These are phyloP conservation scores for Athetis lepigone DNA, from an alignment of 2,888 invertebrate species.

Conservation along the genomic window DNA sequence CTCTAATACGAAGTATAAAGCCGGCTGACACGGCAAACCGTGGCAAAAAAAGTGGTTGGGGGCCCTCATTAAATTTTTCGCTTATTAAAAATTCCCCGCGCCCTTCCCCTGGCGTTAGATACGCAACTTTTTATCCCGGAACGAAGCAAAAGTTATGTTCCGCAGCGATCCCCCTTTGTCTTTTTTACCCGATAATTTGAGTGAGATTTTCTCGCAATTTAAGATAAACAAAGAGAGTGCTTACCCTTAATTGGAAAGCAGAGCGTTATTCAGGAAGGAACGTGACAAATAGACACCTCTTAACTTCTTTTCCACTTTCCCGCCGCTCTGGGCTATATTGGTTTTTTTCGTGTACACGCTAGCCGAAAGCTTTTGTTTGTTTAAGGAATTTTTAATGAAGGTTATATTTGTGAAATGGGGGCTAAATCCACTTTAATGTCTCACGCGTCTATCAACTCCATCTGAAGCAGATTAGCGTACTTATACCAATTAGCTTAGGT, in stretches of 20 bases:
- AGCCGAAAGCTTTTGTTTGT: slow-evolving; percentile 85
- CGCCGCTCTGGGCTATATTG: slow-evolving; percentile 87
- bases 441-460: slow-evolving; percentile 52
- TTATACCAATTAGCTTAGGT: slow-evolving; percentile 26
- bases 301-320: slow-evolving; percentile 90
- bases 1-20: slow-evolving; percentile 71
- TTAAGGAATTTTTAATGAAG: slow-evolving; percentile 86
- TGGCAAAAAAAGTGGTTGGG: slow-evolving; percentile 80
- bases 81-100: slow-evolving; percentile 90
- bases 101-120: slow-evolving; percentile 84
- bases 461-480: slow-evolving; percentile 30
- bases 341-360: slow-evolving; percentile 85
- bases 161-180: slow-evolving; percentile 86
- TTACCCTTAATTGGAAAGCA: slow-evolving; percentile 91
- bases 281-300: slow-evolving; percentile 91
- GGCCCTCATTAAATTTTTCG: slow-evolving; percentile 89
- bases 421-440: slow-evolving; percentile 63
- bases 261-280: slow-evolving; percentile 89
- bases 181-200: slow-evolving; percentile 90
- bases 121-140: slow-evolving; percentile 87
- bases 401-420: slow-evolving; percentile 67
- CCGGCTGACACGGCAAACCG: slow-evolving; percentile 81
- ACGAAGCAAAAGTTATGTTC: slow-evolving; percentile 88
- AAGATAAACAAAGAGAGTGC: slow-evolving; percentile 91
- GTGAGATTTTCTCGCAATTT: slow-evolving; percentile 91